These are phyloP conservation scores for Stramonita haemastoma DNA, from an alignment of 2,888 invertebrate species.

Conservation along the genomic window DNA sequence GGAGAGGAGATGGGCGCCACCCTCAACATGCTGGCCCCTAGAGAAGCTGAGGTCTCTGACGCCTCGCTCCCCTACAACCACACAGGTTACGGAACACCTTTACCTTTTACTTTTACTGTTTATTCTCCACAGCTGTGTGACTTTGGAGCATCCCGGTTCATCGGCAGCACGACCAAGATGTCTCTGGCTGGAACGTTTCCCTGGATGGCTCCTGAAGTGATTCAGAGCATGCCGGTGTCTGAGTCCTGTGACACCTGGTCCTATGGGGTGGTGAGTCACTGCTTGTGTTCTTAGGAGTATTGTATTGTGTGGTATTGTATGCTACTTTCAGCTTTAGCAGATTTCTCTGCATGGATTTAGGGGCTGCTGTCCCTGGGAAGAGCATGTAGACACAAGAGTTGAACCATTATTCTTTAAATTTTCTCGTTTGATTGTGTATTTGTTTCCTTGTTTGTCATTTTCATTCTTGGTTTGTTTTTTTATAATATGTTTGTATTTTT, in stretches of 20 bases:
- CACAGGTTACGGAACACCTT: too few relatives aligned
- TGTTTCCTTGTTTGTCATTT: too few relatives aligned
- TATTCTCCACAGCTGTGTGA: constrained; percentile 76
- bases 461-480: too few relatives aligned
- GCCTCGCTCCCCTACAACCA: too few relatives aligned
- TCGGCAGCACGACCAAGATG: constrained; percentile 77
- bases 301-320: neutral
- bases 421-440: too few relatives aligned
- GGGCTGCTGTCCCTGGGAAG: too few relatives aligned
- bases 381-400: too few relatives aligned
- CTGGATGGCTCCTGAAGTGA: constrained; percentile 79
- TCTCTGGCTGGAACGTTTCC: constrained; percentile 78
- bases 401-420: too few relatives aligned
- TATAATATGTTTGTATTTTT: neutral
- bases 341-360: neutral
- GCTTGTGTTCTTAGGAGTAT: neutral
- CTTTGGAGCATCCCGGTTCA: constrained; percentile 78
- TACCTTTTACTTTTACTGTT: too few relatives aligned
- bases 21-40: too few relatives aligned
- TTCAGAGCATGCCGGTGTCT: constrained; percentile 77
- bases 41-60: too few relatives aligned
- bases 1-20: too few relatives aligned
- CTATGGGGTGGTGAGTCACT: constrained; percentile 76
- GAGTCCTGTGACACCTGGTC: constrained; percentile 78
- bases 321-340: neutral